Evolutionary conservation across 2,888 invertebrate genomes (phyloP).

Genomic region (Coelopa pilipes): DNA sequence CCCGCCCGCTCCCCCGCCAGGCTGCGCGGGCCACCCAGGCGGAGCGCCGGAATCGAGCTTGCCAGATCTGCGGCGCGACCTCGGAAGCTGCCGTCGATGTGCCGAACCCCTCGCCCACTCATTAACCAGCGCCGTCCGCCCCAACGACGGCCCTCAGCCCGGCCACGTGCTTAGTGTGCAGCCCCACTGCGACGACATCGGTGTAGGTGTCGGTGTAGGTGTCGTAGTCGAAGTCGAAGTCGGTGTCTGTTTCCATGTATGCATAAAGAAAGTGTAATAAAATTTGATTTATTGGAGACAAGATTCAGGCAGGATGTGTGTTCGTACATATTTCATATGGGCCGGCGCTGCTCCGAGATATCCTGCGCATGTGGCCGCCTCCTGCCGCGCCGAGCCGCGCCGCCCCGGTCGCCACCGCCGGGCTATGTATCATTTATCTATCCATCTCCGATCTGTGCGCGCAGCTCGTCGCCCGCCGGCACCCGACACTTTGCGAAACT

Average conservation of each 20-base stretch:
- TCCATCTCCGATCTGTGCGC: slow-evolving; percentile 30
- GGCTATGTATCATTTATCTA: slow-evolving; percentile 34
- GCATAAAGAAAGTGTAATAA: slow-evolving; percentile 68
- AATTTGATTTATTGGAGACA: slow-evolving; percentile 68
- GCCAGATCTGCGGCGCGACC: not conserved
- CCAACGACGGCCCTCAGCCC: not conserved
- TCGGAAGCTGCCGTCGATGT: too few species aligned
- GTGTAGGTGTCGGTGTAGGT: slow-evolving; percentile 22
- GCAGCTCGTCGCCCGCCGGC: not conserved
- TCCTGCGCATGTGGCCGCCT: slow-evolving; percentile 37
- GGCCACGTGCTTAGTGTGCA: slow-evolving; percentile 2
- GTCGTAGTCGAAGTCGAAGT: not conserved
- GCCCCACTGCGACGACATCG: too few species aligned
- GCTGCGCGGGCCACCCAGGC: too few species aligned
- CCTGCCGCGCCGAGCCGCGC: not conserved
- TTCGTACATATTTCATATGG: slow-evolving; percentile 48
- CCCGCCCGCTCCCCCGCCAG: not conserved
- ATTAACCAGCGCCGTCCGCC: not conserved
- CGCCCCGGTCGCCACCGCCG: slow-evolving; percentile 22
- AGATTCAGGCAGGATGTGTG: slow-evolving; percentile 65
- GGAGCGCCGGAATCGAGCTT: not conserved
- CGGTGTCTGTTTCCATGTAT: slow-evolving; percentile 46
- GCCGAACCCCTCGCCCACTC: too few species aligned
- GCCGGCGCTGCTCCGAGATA: slow-evolving; percentile 39
- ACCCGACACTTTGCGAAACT: slow-evolving; percentile 58